Evolutionary conservation across 35 echinoderm and acorn worm genomes (phyloP), one percentile per base, ranked within the genome.

Genomic region (Acanthaster planci): DNA sequence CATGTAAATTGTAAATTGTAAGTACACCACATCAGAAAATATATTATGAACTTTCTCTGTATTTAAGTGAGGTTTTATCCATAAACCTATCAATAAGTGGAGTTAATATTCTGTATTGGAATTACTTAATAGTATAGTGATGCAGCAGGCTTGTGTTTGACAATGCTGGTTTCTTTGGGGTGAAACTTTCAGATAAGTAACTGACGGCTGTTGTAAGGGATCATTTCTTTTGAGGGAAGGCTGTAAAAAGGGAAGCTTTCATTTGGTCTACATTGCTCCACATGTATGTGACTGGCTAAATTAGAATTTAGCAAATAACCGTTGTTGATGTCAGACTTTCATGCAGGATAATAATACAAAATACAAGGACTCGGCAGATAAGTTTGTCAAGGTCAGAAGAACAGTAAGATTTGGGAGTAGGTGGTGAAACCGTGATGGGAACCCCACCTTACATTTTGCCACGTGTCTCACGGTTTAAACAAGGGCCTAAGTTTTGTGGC

Each of bases 1-100:
- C 64, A 27, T 72, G 64, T 72, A 72, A 72, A 72, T 72, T 72
- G 64, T 72, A 72, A 72, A 72, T 72, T 72, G 64, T 72, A 72
- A 72, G 64, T 72, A 72, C 23, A 29, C 23, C 64, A 29, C 64
- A 72, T 72, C 22, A 72, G 64, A 72, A 47, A 72, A 72, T 72
- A 35, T 72, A 72, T 72, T 72, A 72, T 72, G 64, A 72, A 26
- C 64, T 72, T 27, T 72, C 64, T 72, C 64, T 72, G 64, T 72
- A 72, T 72, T 72, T 72, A 72, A 72, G 64, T 72, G 30, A 31
- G 30, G 64, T 72, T 72, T 72, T 47, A 47, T 47, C 14, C 23
- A 12, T 72, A 31, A 16, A 72, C 26, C 64, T 34, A 31, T 72
- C 30, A 31, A 72, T 31, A 29, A 31, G 64, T 72, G 34, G 34